A percentile compares a stretch with the other conserved stretches of the same genome.
Evolutionary conservation across 2,888 invertebrate species (phyloP).

Genomic region (Drosophila antonietae): DNA sequence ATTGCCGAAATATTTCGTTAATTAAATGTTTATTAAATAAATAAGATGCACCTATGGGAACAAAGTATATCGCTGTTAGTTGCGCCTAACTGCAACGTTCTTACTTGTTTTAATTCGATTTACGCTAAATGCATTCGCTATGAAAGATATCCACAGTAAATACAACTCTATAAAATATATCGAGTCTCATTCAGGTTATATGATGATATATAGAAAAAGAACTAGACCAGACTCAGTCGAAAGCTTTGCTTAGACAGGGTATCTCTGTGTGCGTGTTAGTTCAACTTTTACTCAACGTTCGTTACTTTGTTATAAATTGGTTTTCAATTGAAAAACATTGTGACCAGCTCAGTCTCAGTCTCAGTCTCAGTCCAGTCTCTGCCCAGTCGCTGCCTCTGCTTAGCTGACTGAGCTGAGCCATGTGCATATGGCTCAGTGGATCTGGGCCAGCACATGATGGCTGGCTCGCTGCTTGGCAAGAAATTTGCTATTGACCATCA

Average conservation of each 20-base stretch:
- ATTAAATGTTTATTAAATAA: too few relatives aligned
- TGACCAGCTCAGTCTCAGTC: not conserved
- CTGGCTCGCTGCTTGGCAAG: conserved; percentile 17
- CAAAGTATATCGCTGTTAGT: too few relatives aligned
- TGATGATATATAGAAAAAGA: too few relatives aligned
- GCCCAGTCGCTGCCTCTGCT: conserved; percentile 22
- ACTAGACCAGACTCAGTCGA: too few relatives aligned
- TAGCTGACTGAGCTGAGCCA: conserved; percentile 48
- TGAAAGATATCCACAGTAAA: too few relatives aligned
- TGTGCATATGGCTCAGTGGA: conserved; percentile 59
- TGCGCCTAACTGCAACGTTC: too few relatives aligned
- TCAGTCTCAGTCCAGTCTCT: not conserved
- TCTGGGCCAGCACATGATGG: not conserved
- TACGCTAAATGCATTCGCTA: too few relatives aligned
- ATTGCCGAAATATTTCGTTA: too few relatives aligned
- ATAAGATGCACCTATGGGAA: too few relatives aligned
- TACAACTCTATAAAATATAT: too few relatives aligned
- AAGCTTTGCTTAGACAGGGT: conserved; percentile 1
- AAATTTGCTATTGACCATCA: conserved; percentile 72
- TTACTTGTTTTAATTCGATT: too few relatives aligned
- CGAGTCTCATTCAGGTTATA: too few relatives aligned
- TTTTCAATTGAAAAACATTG: conserved; percentile 63
- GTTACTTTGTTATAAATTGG: conserved; percentile 60
- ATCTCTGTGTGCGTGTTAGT: conserved; percentile 1
- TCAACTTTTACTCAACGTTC: not conserved